Conservation (phyloP, 2,113 vertebrate genomes). For the Misgurnus anguillicaudatus region DNA sequence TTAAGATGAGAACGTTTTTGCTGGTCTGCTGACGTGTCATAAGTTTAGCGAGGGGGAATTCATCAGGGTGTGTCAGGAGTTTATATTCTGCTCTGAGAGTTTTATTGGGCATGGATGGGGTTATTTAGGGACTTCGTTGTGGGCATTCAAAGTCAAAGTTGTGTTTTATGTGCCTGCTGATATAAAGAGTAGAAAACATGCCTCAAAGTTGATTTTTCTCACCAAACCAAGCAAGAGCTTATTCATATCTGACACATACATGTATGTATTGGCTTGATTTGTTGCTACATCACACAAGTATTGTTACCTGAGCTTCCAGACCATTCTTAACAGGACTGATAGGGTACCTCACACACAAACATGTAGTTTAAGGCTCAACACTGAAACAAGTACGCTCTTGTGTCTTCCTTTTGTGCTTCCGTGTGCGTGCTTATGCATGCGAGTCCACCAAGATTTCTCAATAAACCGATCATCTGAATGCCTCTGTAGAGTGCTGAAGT, state of each 20-base stretch:
- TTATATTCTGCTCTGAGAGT: not conserved
- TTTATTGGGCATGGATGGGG: not conserved
- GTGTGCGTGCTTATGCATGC: not conserved
- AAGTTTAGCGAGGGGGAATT: not conserved
- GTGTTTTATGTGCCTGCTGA: not conserved
- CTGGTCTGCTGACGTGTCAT: not conserved
- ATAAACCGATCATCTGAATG: constrained; percentile 13
- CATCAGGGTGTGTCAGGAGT: not conserved
- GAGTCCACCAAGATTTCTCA: not conserved
- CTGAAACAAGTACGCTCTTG: not conserved
- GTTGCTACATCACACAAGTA: not conserved
- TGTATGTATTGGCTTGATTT: not conserved
- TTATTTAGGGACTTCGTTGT: constrained; percentile 1
- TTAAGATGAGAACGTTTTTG: not conserved
- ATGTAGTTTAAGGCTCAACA: not conserved
- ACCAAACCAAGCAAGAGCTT: not conserved
- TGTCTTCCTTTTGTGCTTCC: not conserved
- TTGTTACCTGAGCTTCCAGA: not conserved
- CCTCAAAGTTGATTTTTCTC: not conserved
- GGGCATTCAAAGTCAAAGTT: not conserved
- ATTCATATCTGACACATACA: not conserved
- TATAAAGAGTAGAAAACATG: not conserved
- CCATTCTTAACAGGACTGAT: not conserved
- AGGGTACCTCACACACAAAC: not conserved
- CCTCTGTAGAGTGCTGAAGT: constrained; percentile 2